phyloP scores from a whole-genome alignment of 2,888 invertebrate species.

The Kryphioiulus occultus region DNA sequence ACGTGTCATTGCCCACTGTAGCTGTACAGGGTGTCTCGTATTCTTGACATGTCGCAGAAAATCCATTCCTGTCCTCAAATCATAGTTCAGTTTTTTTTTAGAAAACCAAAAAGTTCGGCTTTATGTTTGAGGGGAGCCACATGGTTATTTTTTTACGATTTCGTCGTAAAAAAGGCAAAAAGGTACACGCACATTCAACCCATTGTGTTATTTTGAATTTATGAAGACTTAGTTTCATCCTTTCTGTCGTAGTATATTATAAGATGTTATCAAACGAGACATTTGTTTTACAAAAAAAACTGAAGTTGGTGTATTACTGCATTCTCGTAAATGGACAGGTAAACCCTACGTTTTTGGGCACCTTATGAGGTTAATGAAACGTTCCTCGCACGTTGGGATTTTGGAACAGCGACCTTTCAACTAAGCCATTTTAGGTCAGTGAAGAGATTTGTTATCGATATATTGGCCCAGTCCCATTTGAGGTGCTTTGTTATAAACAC shows the following conservation, averaged over 20 bases:
- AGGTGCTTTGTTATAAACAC: background rate
- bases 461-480: background rate
- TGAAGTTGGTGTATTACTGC: background rate
- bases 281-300: background rate
- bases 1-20: background rate
- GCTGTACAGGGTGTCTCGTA: background rate
- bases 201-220: background rate
- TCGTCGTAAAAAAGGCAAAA: background rate
- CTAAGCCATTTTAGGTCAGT: background rate
- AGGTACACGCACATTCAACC: too few species aligned
- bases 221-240: background rate
- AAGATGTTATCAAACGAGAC: background rate
- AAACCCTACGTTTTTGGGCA: background rate
- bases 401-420: background rate
- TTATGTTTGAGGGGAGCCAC: background rate
- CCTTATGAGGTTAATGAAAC: background rate
- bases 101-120: too few species aligned
- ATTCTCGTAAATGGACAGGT: background rate
- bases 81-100: too few species aligned
- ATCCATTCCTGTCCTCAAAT: background rate
- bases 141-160: background rate
- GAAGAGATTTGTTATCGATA: background rate
- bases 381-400: background rate
- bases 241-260: constrained; percentile 18
- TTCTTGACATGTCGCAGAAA: background rate